Evolutionary conservation across 1,140 invertebrate species (phyloP).

Genomic region (Zaprionus gabonicus): DNA sequence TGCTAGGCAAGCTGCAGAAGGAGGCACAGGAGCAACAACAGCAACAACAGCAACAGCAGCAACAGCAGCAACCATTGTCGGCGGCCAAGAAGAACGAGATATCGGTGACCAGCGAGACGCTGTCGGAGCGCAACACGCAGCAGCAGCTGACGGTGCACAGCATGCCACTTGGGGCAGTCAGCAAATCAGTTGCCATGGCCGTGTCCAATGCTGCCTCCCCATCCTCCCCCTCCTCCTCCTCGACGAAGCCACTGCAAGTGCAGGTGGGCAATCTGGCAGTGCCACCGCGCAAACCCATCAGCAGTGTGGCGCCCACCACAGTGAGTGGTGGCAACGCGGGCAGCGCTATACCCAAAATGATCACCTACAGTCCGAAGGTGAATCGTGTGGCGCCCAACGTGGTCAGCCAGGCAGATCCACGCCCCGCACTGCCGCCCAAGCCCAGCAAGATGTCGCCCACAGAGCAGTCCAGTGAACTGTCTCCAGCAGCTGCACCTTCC

Average conservation of each 20-base stretch:
- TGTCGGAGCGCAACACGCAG: constrained; percentile 70
- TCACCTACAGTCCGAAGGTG: constrained; percentile 86
- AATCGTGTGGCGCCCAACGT: constrained; percentile 83
- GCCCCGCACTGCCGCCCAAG: constrained; percentile 91
- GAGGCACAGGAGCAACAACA: constrained; percentile 39
- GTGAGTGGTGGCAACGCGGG: constrained; percentile 86
- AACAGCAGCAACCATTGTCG: constrained; percentile 3
- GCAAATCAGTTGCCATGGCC: constrained; percentile 85
- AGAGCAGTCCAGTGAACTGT: constrained; percentile 37
- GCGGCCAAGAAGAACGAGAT: constrained; percentile 66
- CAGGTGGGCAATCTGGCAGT: constrained; percentile 72
- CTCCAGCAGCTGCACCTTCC: not conserved
- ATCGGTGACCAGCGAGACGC: constrained; percentile 73
- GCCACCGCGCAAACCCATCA: constrained; percentile 89
- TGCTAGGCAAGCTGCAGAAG: constrained; percentile 71
- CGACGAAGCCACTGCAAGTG: constrained; percentile 67
- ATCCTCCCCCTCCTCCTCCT: not conserved
- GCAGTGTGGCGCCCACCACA: constrained; percentile 91
- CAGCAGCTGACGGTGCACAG: constrained; percentile 88
- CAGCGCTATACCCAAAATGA: constrained; percentile 87
- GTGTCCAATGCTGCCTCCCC: constrained; percentile 28
- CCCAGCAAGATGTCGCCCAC: constrained; percentile 85
- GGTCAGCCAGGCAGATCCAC: constrained; percentile 54
- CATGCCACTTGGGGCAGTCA: constrained; percentile 88
- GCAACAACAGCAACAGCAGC: constrained; percentile 8